Conservation (phyloP, 53 echinoderm and acorn worm genomes). For the Temnopleurus reevesii region DNA sequence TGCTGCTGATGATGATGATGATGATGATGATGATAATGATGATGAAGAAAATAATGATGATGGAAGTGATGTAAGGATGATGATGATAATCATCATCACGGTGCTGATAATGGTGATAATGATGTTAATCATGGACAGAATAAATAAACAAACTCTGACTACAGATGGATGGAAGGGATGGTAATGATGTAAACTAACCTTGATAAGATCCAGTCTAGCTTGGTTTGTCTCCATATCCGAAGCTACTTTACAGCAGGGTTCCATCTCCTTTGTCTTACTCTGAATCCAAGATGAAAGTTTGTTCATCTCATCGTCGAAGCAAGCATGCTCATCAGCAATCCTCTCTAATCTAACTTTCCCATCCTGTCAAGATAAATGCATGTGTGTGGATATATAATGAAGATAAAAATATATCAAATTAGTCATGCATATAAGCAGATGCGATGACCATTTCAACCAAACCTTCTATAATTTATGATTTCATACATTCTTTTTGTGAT, state of each 20-base stretch:
- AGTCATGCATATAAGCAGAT: no score
- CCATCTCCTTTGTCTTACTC: slow-evolving; percentile 59
- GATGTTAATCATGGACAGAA: neutral
- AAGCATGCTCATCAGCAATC: slow-evolving; percentile 63
- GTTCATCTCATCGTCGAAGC: slow-evolving; percentile 56
- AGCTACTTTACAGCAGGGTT: slow-evolving; percentile 69
- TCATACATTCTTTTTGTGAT: no score
- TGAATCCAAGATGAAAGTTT: slow-evolving; percentile 74
- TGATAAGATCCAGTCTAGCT: slow-evolving; percentile 65
- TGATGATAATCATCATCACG: no score
- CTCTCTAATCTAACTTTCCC: neutral
- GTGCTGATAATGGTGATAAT: neutral
- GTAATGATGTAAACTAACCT: slow-evolving; percentile 71
- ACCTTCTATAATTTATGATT: no score
- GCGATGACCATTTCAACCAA: no score
- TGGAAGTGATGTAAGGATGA: neutral
- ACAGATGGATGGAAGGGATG: no score
- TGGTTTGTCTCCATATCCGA: slow-evolving; percentile 69
- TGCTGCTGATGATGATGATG: neutral
- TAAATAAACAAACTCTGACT: no score
- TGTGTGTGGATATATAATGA: no score
- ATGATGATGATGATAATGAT: neutral
- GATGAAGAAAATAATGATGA: neutral
- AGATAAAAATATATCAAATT: no score
- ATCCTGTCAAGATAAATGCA: slow-evolving; percentile 25